Percentiles rank a stretch among this genome's conserved stretches.
These are phyloP conservation scores for Bovichtus variegatus DNA, from an alignment of 2,797 vertebrate species.

Conservation along the genomic window DNA sequence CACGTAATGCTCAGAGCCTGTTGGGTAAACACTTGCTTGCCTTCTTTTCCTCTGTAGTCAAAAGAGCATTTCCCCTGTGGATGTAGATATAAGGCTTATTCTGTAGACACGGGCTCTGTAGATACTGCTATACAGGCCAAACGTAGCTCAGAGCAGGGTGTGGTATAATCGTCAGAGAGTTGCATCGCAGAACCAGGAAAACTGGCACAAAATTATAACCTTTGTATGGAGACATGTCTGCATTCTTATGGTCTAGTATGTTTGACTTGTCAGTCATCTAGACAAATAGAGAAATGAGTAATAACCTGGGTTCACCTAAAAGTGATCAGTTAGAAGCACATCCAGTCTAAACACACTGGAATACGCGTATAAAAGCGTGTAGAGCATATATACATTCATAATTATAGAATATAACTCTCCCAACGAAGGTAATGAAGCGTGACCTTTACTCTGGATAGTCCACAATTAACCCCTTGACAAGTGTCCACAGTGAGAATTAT, in stretches of 20 bases:
- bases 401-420: not conserved
- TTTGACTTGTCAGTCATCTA: not conserved
- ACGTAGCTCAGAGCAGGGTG: constrained; percentile 25
- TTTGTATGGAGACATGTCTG: constrained; percentile 6
- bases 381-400: not conserved
- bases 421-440: not conserved
- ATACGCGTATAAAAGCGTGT: too few relatives aligned
- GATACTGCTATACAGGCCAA: constrained; percentile 1
- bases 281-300: not conserved
- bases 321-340: not conserved
- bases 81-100: constrained; percentile 18
- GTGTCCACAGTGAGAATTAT: not conserved
- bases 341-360: not conserved
- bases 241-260: constrained; percentile 28
- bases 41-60: not conserved
- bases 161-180: constrained; percentile 1
- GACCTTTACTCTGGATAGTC: not conserved
- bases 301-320: not conserved
- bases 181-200: constrained; percentile 16
- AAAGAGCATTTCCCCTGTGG: constrained; percentile 2
- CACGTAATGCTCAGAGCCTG: not conserved
- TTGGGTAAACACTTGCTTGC: constrained; percentile 24
- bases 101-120: constrained; percentile 18
- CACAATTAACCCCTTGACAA: not conserved
- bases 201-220: constrained; percentile 20